phyloP scores from a whole-genome alignment of 2,113 vertebrate species.

The Protobothrops mucrosquamatus region DNA sequence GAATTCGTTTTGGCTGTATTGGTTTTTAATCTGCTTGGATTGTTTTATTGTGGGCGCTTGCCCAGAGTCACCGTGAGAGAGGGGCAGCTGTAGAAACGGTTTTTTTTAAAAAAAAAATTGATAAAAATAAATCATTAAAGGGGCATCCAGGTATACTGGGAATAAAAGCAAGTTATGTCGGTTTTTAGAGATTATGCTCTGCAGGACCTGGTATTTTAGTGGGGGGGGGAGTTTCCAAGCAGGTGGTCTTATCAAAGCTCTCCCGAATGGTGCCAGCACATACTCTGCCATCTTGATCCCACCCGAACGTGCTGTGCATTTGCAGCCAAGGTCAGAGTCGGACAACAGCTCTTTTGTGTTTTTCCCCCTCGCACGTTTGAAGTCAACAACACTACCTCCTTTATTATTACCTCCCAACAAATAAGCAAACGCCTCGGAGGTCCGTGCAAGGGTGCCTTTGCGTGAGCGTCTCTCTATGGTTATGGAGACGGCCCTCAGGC shows the following conservation, averaged over 20 bases:
- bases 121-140: not conserved
- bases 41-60: not conserved
- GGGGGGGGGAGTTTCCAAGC: not conserved
- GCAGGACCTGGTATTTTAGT: not conserved
- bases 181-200: not conserved
- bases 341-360: not conserved
- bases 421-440: not conserved
- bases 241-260: not conserved
- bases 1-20: too few relatives aligned
- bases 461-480: too few relatives aligned
- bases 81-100: not conserved
- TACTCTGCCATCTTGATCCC: not conserved
- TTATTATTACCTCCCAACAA: not conserved
- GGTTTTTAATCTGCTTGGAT: too few relatives aligned
- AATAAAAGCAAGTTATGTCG: not conserved
- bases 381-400: not conserved
- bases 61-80: not conserved
- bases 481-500: not conserved
- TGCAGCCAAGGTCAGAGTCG: not conserved
- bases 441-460: not conserved
- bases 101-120: too few relatives aligned
- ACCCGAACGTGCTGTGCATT: rapidly evolving
- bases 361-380: not conserved
- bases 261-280: not conserved
- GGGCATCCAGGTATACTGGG: not conserved